Conservation (phyloP, 1,140 invertebrate species). For the Drosophila tsacasi region DNA sequence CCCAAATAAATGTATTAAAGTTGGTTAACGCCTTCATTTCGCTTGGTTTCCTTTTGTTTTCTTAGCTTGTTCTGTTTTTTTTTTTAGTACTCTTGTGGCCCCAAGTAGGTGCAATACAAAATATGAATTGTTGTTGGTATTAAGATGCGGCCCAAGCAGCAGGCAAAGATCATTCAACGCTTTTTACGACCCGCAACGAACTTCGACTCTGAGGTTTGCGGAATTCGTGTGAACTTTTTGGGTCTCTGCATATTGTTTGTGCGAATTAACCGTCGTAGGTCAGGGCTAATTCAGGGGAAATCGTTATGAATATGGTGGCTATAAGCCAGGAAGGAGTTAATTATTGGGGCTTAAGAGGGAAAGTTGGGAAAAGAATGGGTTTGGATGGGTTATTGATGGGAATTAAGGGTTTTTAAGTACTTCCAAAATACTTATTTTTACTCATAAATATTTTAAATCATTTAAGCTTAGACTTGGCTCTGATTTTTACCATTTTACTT, state of each 20-base stretch:
- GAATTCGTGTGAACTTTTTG: slow-evolving; percentile 37
- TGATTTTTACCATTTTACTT: not conserved
- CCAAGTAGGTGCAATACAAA: slow-evolving; percentile 81
- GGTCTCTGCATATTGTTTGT: not conserved
- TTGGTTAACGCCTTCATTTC: slow-evolving; percentile 82
- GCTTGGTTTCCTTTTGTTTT: not conserved
- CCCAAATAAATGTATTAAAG: slow-evolving; percentile 84
- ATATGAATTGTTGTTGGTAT: slow-evolving; percentile 82
- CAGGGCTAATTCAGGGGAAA: slow-evolving; percentile 1
- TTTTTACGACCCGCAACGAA: slow-evolving; percentile 59
- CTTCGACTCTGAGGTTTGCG: not conserved
- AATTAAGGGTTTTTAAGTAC: not conserved
- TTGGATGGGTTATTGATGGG: no score
- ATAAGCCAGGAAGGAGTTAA: not conserved
- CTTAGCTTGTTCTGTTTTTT: not conserved
- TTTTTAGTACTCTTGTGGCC: slow-evolving; percentile 3
- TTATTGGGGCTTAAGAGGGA: no score
- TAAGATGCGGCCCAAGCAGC: slow-evolving; percentile 56
- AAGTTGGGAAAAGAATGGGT: not conserved
- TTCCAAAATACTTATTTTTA: not conserved
- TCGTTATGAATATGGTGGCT: not conserved
- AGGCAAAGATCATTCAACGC: slow-evolving; percentile 68
- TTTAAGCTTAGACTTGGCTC: not conserved
- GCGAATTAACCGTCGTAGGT: slow-evolving; percentile 6
- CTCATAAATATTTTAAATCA: not conserved